Percentiles rank a stretch among this genome's conserved stretches.
Conservation (phyloP, 1,140 invertebrate genomes). For the Drosophila prosaltans region DNA sequence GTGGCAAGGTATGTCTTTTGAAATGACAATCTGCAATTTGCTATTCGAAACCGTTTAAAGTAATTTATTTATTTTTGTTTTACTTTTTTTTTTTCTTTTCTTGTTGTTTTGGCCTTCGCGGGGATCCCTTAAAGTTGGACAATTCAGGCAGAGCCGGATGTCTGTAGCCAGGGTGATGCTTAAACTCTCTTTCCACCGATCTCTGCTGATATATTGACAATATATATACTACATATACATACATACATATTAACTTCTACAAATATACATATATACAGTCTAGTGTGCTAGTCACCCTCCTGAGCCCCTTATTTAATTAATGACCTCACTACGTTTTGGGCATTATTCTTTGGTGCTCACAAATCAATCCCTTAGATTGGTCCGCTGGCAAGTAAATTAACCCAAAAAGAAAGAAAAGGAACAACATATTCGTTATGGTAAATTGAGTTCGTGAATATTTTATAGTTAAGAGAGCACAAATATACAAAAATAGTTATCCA, state of each 20-base stretch:
- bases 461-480: slow-evolving; percentile 27
- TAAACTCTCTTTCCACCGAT: neutral
- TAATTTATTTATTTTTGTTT: slow-evolving; percentile 65
- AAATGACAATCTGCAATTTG: slow-evolving; percentile 78
- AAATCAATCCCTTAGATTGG: slow-evolving; percentile 47
- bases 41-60: slow-evolving; percentile 78
- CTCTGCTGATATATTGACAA: too few relatives aligned
- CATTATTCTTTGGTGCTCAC: slow-evolving; percentile 18
- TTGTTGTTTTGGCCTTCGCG: slow-evolving; percentile 19
- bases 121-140: slow-evolving; percentile 23
- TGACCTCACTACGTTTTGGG: slow-evolving; percentile 48
- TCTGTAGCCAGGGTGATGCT: slow-evolving; percentile 1
- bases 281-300: slow-evolving; percentile 1
- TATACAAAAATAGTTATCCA: slow-evolving; percentile 52
- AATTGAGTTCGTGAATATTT: slow-evolving; percentile 73
- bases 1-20: slow-evolving; percentile 75
- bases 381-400: slow-evolving; percentile 11
- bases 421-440: slow-evolving; percentile 60
- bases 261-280: too few relatives aligned
- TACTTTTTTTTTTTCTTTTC: slow-evolving; percentile 38
- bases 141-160: slow-evolving; percentile 16
- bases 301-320: slow-evolving; percentile 56
- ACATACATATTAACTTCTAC: too few relatives aligned
- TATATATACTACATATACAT: too few relatives aligned
- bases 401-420: neutral